These are phyloP conservation scores for Potamilus streckersoni DNA, from an alignment of 1,140 invertebrate genomes.

Conservation along the genomic window DNA sequence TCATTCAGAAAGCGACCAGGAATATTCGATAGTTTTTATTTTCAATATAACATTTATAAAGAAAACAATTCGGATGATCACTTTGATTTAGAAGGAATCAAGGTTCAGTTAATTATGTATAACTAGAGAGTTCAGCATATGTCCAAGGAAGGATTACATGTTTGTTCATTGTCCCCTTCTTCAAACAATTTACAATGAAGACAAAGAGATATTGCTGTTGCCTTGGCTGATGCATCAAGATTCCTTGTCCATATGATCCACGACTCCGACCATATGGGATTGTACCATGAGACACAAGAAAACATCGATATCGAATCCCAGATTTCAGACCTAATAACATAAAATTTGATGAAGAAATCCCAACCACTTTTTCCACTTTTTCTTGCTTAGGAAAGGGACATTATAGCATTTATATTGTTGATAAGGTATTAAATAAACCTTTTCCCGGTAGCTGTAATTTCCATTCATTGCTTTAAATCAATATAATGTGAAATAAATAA, in stretches of 20 bases:
- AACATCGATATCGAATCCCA: constrained; percentile 9
- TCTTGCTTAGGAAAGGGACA: too few relatives aligned
- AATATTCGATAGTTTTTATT: too few relatives aligned
- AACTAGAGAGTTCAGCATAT: background rate
- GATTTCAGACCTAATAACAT: background rate
- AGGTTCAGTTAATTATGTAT: background rate
- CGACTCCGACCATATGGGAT: constrained; percentile 5
- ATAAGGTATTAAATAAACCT: too few relatives aligned
- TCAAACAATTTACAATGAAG: constrained; percentile 12
- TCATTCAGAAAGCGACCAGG: too few relatives aligned
- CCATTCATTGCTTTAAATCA: too few relatives aligned
- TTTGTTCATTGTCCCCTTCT: constrained; percentile 12
- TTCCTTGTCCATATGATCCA: background rate
- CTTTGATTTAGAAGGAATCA: background rate
- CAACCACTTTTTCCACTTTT: too few relatives aligned
- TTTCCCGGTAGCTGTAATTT: too few relatives aligned
- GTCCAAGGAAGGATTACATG: background rate
- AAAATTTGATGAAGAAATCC: too few relatives aligned
- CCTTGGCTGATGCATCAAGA: constrained; percentile 6
- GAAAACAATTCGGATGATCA: too few relatives aligned
- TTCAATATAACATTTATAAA: too few relatives aligned
- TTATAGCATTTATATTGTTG: too few relatives aligned
- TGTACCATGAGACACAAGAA: constrained; percentile 13
- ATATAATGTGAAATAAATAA: too few relatives aligned
- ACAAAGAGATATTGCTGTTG: background rate